Conservation (phyloP, 2,888 invertebrate genomes). For the Sericinus montela region DNA sequence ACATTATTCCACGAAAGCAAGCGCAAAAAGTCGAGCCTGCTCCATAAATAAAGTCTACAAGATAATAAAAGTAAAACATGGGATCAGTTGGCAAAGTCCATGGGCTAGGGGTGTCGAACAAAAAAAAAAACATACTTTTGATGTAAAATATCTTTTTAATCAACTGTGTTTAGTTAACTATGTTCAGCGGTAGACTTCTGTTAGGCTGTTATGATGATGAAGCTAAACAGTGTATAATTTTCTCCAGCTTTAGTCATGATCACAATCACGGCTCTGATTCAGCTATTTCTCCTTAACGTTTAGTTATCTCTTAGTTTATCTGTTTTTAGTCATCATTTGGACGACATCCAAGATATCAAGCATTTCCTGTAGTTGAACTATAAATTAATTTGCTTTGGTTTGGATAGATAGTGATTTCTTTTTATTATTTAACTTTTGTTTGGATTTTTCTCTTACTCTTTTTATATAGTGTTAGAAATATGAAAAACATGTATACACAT, state of each 20-base stretch:
- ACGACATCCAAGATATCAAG: neutral
- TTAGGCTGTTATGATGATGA: too few relatives aligned
- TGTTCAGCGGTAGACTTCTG: too few relatives aligned
- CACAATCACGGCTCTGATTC: neutral
- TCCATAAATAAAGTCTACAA: constrained; percentile 4
- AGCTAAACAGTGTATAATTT: neutral
- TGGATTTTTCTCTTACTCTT: too few relatives aligned
- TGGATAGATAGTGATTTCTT: too few relatives aligned
- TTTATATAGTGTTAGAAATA: too few relatives aligned
- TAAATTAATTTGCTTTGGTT: too few relatives aligned
- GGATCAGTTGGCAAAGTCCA: neutral
- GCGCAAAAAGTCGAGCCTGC: neutral
- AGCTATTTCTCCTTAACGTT: neutral
- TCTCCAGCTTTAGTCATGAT: neutral
- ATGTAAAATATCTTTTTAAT: too few relatives aligned
- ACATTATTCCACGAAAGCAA: constrained; percentile 2
- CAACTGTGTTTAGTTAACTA: too few relatives aligned
- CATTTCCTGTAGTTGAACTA: too few relatives aligned
- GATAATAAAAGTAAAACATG: constrained; percentile 7
- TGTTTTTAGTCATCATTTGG: neutral
- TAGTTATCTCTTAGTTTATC: neutral
- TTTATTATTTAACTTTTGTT: too few relatives aligned
- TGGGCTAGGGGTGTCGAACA: constrained; percentile 4
- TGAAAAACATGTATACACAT: too few relatives aligned
- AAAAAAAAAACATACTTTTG: neutral